Base-by-base conservation (phyloP, 2,797 vertebrate genomes). In the Lithobates sylvaticus region DNA sequence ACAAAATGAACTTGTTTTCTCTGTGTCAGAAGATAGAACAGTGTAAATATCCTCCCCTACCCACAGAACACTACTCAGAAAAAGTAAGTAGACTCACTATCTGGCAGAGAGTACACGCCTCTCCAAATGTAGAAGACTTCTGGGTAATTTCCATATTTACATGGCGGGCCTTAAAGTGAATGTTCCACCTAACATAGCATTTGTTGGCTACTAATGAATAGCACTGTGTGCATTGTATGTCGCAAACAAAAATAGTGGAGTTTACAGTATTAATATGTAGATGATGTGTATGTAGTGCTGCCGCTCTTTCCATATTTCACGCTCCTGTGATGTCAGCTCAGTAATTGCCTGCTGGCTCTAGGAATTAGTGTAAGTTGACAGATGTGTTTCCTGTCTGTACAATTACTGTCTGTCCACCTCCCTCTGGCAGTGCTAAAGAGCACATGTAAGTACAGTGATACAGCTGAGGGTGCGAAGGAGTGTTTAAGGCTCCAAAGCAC, bases 1-100 rank as follows among this genome's bases (percentile, higher is more conserved):
- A 97, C 88, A 96, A 97, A 90, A 97, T 97, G 96, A 97, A 95
- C 89, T 94, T 97, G 89, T 95, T 96, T 86, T 95, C 95, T 76
- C 93, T 97, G 81, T 97, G 96, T 92, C 95, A 96, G 84, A 97
- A 97, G 93, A 97, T 97, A 15, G 96, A 97, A 89, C 95, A 96
- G 87, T 97, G 96, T 27, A 96, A 97, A 89, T 97, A 97, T 87
- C 96, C 96, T 0, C 96, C 96, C 16, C 95, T 97, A 64, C 95
- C 96, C 0, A 90, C 93, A 39, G 95, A 96, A 74, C 96, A 96
- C 91, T 97, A 96, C 82, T 97, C 96, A 0, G 95, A 96, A 87
- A 96, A 97, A 95, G 96, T 96, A 90, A 91, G 90, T 79, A 10
- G 50, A 77, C 36, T 0, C 44, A 74, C 8, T 44, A 29, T 54